phyloP scores from a whole-genome alignment of 64 coral and sea anemone genomes.

The Cladopsammia gracilis region DNA sequence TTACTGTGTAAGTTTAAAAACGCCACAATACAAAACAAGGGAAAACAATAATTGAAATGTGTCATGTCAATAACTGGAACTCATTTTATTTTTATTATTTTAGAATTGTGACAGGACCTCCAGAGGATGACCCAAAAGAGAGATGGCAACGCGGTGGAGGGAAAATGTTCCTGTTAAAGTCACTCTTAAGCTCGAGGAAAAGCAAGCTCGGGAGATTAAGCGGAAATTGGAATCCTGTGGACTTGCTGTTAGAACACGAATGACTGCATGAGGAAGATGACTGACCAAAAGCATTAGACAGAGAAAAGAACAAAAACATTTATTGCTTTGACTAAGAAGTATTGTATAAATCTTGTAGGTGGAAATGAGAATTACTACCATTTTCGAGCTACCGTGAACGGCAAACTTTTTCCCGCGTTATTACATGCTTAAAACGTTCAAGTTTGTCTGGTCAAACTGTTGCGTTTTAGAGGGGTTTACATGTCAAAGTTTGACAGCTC shows the following conservation, averaged over 20 bases:
- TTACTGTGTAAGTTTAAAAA: slow-evolving; percentile 27
- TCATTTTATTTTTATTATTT: slow-evolving; percentile 25
- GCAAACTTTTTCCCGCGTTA: slow-evolving; percentile 1
- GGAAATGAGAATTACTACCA: slow-evolving; percentile 21
- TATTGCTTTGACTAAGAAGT: slow-evolving; percentile 14
- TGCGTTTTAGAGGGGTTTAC: slow-evolving; percentile 13
- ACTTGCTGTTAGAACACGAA: background rate
- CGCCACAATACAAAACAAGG: slow-evolving; percentile 6
- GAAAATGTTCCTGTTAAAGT: slow-evolving; percentile 37
- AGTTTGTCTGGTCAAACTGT: slow-evolving; percentile 11
- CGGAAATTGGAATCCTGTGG: background rate
- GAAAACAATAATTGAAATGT: slow-evolving; percentile 18
- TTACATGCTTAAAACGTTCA: slow-evolving; percentile 12
- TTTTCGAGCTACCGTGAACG: slow-evolving; percentile 34
- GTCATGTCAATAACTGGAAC: background rate
- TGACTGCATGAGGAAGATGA: slow-evolving; percentile 16
- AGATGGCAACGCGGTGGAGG: slow-evolving; percentile 20
- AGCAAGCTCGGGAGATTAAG: slow-evolving; percentile 17
- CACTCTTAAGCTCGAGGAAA: slow-evolving; percentile 4
- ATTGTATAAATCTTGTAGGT: slow-evolving; percentile 11
- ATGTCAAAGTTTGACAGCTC: slow-evolving; percentile 6
- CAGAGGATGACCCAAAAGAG: slow-evolving; percentile 32
- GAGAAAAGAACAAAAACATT: slow-evolving; percentile 9
- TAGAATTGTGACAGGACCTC: slow-evolving; percentile 25
- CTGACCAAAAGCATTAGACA: slow-evolving; percentile 3